Evolutionary conservation across 2,888 invertebrate genomes (phyloP), one percentile per base, ranked within the genome.

Genomic region (Brachyopa scutellaris): DNA sequence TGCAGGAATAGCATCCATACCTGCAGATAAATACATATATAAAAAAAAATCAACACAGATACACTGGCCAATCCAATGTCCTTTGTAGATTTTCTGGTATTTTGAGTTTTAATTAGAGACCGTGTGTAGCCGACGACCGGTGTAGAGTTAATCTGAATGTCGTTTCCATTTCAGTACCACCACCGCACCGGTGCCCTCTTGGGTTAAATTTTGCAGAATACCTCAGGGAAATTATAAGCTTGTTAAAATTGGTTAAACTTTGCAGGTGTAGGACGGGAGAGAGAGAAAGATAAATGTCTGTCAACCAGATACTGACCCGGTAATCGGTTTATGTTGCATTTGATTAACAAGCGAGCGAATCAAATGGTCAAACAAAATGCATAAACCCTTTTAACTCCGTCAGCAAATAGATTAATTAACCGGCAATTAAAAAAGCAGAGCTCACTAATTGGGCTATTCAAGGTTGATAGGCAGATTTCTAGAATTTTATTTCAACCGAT

Each of bases 261-360:
- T 36, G 70, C 77, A 82, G 77, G 82, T 77, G 82, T 33, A 55
- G n/a, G 9, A n/a, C n/a, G n/a, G n/a, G n/a, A n/a, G n/a, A n/a
- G n/a, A n/a, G 36, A 45, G 33, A 29, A 31, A 62, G 40, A 51
- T 40, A 40, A 66, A 21, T 33, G 31, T 42, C 67, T 31, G 33
- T 36, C 59, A 47, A 40, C 61, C 36, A 53, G 31, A 47, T 33
- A 42, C 42, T 15, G 70, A 66, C 69, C 62, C 40, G 61, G 45
- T 82, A 82, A 82, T 77, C 82, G 82, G 82, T 70, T 82, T 82
- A 82, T 72, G 66, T 82, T 82, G 82, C 77, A 82, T 77, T 74
- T 77, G 77, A 82, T 82, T 82, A 82, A 77, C 55, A 53, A 64
- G 64, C 59, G 45, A 53, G 33, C 33, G 40, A 45, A 76, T 70